These are phyloP conservation scores for Dermolepida albohirtum DNA, from an alignment of 2,888 invertebrate species.

Conservation along the genomic window DNA sequence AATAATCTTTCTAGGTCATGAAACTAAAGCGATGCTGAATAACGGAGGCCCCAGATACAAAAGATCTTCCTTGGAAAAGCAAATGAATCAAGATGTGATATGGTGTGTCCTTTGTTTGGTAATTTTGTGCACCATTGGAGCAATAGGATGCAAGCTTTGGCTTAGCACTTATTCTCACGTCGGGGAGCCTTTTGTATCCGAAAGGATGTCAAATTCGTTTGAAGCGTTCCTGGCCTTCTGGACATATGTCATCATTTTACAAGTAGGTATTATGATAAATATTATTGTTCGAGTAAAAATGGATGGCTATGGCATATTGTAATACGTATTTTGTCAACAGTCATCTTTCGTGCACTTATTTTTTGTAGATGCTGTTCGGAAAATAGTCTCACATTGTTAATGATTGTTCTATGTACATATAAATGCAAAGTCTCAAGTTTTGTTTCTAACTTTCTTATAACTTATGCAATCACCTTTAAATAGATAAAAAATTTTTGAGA, in stretches of 20 bases:
- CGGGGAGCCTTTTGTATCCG: slow-evolving; percentile 76
- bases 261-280: slow-evolving; percentile 70
- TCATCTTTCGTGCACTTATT: no score
- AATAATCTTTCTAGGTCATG: slow-evolving; percentile 75
- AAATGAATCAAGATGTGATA: slow-evolving; percentile 95
- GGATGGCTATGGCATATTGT: no score
- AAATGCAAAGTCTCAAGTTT: no score
- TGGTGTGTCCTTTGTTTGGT: slow-evolving; percentile 95
- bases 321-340: no score
- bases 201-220: slow-evolving; percentile 61
- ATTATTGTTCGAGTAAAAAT: no score
- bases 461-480: no score
- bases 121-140: slow-evolving; percentile 90
- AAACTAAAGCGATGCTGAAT: slow-evolving; percentile 98
- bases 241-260: slow-evolving; percentile 95
- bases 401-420: no score
- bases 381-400: no score
- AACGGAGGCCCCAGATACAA: slow-evolving; percentile 96
- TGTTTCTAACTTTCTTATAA: no score
- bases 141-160: slow-evolving; percentile 92
- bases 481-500: no score
- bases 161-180: slow-evolving; percentile 71
- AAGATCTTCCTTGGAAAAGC: slow-evolving; percentile 89
- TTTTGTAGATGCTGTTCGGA: no score
- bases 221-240: slow-evolving; percentile 90